Base-by-base conservation (phyloP, 2,888 invertebrate genomes). In the Chrysolina americana region DNA sequence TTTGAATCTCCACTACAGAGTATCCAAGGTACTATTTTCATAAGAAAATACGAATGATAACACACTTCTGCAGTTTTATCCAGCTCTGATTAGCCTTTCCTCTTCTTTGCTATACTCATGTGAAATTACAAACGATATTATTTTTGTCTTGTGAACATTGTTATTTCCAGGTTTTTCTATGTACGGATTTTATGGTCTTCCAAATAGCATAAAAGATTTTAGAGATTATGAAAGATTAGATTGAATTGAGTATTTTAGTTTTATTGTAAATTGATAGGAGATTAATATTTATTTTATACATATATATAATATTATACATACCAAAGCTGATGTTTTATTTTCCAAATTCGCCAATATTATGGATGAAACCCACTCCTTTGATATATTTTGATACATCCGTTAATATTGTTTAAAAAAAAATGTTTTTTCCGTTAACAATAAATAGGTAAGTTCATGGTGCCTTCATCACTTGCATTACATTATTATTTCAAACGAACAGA, bases 141-240 rank as follows among this genome's bases (percentile, higher is more conserved):
- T 74, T 72, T 73, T 71, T 73, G 65, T 56, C 68, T 74, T 75
- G 76, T 70, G 78, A 68, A 69, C 72, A 75, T 80, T 76, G 78
- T 83, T 81, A 76, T 83, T 88, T 88, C 68, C 88, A 93, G 94
- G 94, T 82, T 89, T 93, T 78, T 87, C 91, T 75, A 91, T 94
- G 83, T 94, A 94, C 88, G 92, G 93, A 86, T 89, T 89, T 83
- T 94, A 94, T 85, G 94, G 94, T 81, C 91, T 94, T 80, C 90
- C 89, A 79, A 87, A 88, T 81, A 87, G 87, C 82, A 80, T 86
- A 80, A 82, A 81, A 83, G 80, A 83, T 78, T 86, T 83, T 83
- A 81, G 84, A 82, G 82, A 86, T 82, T 87, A 87, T 82, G 85
- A 87, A 82, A 82, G 84, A 80, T 84, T 88, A 82, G 85, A 87